Evolutionary conservation across 2,888 invertebrate species (phyloP).

Genomic region (Hetaerina titia): DNA sequence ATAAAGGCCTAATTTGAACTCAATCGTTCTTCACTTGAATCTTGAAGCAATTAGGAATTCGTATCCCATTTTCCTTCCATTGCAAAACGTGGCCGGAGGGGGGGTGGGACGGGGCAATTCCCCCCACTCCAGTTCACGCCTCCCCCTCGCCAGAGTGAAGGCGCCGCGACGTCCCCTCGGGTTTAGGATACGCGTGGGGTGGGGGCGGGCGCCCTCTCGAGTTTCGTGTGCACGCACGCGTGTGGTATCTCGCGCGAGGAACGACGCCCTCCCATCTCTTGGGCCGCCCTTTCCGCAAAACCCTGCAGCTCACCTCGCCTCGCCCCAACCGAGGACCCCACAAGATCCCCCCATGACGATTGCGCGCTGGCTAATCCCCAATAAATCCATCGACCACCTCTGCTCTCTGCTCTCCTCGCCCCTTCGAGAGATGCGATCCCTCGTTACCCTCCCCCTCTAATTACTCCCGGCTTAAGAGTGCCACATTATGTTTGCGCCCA

Average conservation of each 20-base stretch:
- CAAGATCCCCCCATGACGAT: background rate
- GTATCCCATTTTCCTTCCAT: no score
- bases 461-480: constrained; percentile 52
- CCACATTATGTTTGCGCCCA: constrained; percentile 11
- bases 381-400: background rate
- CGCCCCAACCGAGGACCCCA: background rate
- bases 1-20: no score
- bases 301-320: background rate
- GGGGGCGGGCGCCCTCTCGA: background rate
- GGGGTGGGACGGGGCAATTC: no score
- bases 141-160: background rate
- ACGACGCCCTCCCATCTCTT: background rate
- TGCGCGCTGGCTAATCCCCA: constrained; percentile 23
- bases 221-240: background rate
- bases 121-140: no score
- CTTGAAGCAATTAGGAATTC: no score
- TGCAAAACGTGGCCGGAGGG: no score
- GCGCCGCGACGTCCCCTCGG: background rate
- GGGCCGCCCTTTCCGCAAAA: background rate
- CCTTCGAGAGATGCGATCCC: background rate
- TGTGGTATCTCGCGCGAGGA: background rate
- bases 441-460: constrained; percentile 1
- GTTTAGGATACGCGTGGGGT: background rate
- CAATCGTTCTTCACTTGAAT: no score
- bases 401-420: background rate